These are phyloP conservation scores for Scelioninae gen. 1 DNA, from an alignment of 2,888 invertebrate genomes.

Conservation along the genomic window DNA sequence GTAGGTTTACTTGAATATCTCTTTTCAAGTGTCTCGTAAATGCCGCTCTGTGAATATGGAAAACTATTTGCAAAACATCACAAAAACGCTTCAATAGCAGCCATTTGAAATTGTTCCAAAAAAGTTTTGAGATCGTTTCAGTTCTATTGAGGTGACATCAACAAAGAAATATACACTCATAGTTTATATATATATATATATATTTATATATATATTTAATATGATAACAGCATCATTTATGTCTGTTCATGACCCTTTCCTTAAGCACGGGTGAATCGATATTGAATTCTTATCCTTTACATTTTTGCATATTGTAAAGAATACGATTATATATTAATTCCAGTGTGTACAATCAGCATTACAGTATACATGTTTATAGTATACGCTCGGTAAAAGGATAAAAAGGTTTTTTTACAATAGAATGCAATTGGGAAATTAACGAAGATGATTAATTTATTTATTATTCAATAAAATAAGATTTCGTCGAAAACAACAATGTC, in stretches of 20 bases:
- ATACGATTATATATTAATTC: slow-evolving; percentile 14
- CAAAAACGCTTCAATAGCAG: slow-evolving; percentile 7
- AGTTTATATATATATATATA: too few relatives aligned
- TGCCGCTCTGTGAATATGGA: background rate
- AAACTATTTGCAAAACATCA: slow-evolving; percentile 7
- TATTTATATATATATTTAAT: slow-evolving; percentile 21
- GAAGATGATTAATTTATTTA: slow-evolving; percentile 81
- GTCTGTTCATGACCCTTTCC: slow-evolving; percentile 7
- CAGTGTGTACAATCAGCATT: slow-evolving; percentile 21
- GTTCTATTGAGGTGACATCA: background rate
- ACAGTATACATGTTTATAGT: slow-evolving; percentile 5
- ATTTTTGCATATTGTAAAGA: slow-evolving; percentile 18
- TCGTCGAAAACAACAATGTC: slow-evolving; percentile 80
- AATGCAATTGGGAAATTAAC: slow-evolving; percentile 71
- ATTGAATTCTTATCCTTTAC: slow-evolving; percentile 9
- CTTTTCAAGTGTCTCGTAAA: slow-evolving; percentile 4
- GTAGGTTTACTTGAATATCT: slow-evolving; percentile 14
- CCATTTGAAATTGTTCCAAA: slow-evolving; percentile 17
- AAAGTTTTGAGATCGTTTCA: slow-evolving; percentile 14
- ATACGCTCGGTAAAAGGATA: slow-evolving; percentile 19
- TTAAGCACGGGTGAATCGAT: background rate
- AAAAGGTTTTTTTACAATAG: slow-evolving; percentile 21
- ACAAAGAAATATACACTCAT: slow-evolving; percentile 9
- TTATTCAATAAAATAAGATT: slow-evolving; percentile 80
- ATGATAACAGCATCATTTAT: slow-evolving; percentile 9